Evolutionary conservation across 2,113 vertebrate genomes (phyloP), one percentile per base, ranked within the genome.

Genomic region (Grammomys dolichurus): DNA sequence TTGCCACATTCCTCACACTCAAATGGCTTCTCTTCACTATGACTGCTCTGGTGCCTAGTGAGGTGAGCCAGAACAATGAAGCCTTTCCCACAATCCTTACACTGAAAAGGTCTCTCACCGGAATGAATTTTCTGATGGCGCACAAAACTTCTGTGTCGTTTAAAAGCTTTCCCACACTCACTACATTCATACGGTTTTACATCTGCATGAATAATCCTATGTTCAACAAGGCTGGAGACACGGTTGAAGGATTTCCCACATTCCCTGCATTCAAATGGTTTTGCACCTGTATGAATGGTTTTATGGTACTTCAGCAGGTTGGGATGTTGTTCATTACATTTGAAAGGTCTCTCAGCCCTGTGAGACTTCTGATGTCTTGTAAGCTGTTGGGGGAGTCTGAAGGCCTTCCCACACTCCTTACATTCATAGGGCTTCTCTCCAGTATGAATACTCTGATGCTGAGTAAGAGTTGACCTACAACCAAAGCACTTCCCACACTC

Each of bases 271-370:
- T 94, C 77, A 91, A 86, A 92, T 4, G 96, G 60, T 46, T 91
- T 85, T 9, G 14, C n/a, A 56, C 76, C 90, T 11, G 84, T 90
- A 33, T 97, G 95, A 88, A 95, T 46, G n/a, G 85, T 96, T 91
- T 95, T 65, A 56, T 97, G 96, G 65, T 33, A 69, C 65, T 11
- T 70, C 46, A 69, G 67, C 48, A 93, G 93, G 81, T 0, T 26
- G 20, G n/a, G 82, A 82, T 81, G 84, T 17, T 84, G 95, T 22
- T 86, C 60, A 5, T 69, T 12, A 67, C 12, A 65, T 10, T 22
- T 65, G 48, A 16, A 87, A 36, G 84, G 43, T 87, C 2, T 69
- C 84, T 36, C 63, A 69, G 1, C 31, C 69, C 28, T 69, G 31
- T 87, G 84, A 69, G 58, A 63, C 13, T 85, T 65, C 81, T 85